phyloP scores from a whole-genome alignment of 1,140 invertebrate genomes.

The Leptopilina boulardi region DNA sequence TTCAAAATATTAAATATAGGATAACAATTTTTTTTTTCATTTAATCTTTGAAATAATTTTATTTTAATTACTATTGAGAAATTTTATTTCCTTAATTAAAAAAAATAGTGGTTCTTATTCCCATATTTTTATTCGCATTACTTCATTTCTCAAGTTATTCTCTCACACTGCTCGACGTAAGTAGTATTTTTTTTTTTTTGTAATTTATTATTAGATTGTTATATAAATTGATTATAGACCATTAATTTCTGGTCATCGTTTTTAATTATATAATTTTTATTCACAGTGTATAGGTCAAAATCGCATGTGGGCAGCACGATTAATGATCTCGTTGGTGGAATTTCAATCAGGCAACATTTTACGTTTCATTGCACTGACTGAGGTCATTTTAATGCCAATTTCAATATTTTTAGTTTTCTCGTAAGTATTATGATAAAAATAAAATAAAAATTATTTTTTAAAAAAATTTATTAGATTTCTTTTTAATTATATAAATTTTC shows the following conservation, averaged over 20 bases:
- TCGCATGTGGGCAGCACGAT: slow-evolving; percentile 90
- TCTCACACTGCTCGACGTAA: slow-evolving; percentile 91
- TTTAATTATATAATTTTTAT: slow-evolving; percentile 55
- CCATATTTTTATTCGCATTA: slow-evolving; percentile 92
- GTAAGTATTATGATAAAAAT: no score
- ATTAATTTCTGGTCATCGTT: slow-evolving; percentile 44
- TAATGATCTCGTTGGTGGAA: slow-evolving; percentile 90
- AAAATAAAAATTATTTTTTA: no score
- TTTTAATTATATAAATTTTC: slow-evolving; percentile 45
- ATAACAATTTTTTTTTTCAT: no score
- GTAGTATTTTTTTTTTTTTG: slow-evolving; percentile 71
- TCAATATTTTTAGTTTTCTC: slow-evolving; percentile 88
- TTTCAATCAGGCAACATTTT: slow-evolving; percentile 92
- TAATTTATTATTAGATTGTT: slow-evolving; percentile 44
- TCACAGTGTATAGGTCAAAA: slow-evolving; percentile 90
- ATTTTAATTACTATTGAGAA: slow-evolving; percentile 18
- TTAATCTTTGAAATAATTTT: slow-evolving; percentile 23
- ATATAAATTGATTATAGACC: slow-evolving; percentile 35
- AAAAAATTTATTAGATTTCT: slow-evolving; percentile 39
- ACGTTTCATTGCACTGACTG: slow-evolving; percentile 89
- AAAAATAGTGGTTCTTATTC: slow-evolving; percentile 89
- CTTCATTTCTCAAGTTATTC: slow-evolving; percentile 95
- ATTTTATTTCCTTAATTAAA: slow-evolving; percentile 75
- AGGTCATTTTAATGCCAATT: slow-evolving; percentile 95
- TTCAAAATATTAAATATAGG: no score